Conservation (phyloP, 2,797 vertebrate genomes). For the Sebastes umbrosus region DNA sequence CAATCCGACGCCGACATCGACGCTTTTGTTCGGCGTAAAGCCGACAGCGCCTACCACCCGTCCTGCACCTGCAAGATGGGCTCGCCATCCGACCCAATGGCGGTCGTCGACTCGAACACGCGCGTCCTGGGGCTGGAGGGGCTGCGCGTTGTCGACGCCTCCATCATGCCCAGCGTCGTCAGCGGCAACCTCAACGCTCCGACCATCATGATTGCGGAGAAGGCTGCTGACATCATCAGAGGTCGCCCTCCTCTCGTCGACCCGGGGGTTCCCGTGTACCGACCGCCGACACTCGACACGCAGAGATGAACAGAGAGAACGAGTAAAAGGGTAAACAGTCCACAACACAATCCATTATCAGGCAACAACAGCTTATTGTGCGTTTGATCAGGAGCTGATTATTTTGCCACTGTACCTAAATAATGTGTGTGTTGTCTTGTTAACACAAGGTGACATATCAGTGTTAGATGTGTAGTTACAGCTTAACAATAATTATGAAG, state of each 20-base stretch:
- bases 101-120: conserved; percentile 89
- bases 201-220: conserved; percentile 98
- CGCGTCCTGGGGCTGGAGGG: conserved; percentile 90
- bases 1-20: conserved; percentile 93
- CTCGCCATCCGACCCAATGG: conserved; percentile 81
- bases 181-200: conserved; percentile 97
- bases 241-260: conserved; percentile 84
- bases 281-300: conserved; percentile 82
- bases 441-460: neutral
- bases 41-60: conserved; percentile 95
- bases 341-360: neutral
- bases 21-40: conserved; percentile 90
- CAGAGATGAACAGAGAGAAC: conserved; percentile 77
- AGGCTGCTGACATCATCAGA: conserved; percentile 91
- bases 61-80: conserved; percentile 98
- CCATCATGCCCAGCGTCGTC: conserved; percentile 97
- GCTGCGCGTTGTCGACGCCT: conserved; percentile 93
- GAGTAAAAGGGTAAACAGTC: neutral
- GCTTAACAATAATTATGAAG: neutral
- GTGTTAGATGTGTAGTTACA: neutral
- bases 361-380: neutral
- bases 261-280: conserved; percentile 86
- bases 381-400: neutral
- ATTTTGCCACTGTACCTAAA: neutral
- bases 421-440: neutral